A percentile compares a stretch with the other conserved stretches of the same genome.
Evolutionary conservation across 1,140 invertebrate genomes (phyloP).

Genomic region (Coelopa frigida): DNA sequence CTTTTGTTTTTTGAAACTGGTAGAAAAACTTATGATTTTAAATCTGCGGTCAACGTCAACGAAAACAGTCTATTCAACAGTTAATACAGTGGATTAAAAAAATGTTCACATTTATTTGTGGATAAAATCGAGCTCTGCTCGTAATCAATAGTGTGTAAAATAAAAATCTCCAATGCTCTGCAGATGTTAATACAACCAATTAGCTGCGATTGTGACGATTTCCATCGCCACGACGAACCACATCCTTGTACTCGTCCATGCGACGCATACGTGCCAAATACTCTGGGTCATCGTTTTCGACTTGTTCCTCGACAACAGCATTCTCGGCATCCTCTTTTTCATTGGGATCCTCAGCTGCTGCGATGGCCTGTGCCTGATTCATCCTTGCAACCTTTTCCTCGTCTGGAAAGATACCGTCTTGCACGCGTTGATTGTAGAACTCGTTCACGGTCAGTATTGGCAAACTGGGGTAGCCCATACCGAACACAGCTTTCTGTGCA

Average conservation of each 20-base stretch:
- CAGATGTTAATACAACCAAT: no score
- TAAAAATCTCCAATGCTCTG: no score
- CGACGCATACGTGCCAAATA: conserved; percentile 57
- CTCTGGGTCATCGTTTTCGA: conserved; percentile 69
- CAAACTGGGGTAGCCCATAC: conserved; percentile 87
- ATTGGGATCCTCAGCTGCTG: conserved; percentile 48
- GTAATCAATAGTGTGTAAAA: no score
- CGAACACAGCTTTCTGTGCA: conserved; percentile 88
- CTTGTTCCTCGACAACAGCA: conserved; percentile 54
- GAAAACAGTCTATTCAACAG: no score
- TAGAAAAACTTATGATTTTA: no score
- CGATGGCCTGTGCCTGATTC: conserved; percentile 34
- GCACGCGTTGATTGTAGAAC: conserved; percentile 85
- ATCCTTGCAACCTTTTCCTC: conserved; percentile 36
- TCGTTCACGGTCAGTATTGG: conserved; percentile 90
- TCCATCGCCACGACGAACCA: conserved; percentile 78
- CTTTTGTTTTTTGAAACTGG: no score
- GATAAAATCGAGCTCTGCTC: no score
- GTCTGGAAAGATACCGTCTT: conserved; percentile 62
- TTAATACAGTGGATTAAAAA: no score
- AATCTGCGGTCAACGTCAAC: no score
- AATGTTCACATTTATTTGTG: no score
- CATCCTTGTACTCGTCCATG: conserved; percentile 91
- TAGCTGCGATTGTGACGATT: conserved; percentile 81
- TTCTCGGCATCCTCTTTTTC: conserved; percentile 55